Percentiles rank a stretch among this genome's conserved stretches.
Conservation (phyloP, 1,140 invertebrate genomes). For the Theocolax elegans region DNA sequence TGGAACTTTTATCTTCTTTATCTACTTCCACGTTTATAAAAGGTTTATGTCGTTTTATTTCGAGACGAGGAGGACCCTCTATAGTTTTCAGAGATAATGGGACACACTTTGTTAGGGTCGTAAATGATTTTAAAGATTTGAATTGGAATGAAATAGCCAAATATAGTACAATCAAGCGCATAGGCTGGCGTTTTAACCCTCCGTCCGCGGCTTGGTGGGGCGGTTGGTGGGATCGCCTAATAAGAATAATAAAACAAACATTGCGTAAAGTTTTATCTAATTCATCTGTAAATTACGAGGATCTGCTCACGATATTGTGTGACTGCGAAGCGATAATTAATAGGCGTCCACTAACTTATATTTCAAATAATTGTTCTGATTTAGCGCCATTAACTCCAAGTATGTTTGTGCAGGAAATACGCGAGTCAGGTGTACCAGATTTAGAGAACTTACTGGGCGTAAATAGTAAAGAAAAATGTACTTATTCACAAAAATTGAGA, state of each 20-base stretch:
- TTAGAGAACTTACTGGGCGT: no score
- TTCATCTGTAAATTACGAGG: conserved; percentile 34
- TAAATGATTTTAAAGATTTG: conserved; percentile 30
- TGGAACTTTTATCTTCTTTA: no score
- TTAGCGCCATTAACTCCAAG: no score
- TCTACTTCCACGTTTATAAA: conserved; percentile 44
- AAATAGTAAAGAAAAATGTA: no score
- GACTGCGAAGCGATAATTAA: conserved; percentile 52
- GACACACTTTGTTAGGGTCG: conserved; percentile 54
- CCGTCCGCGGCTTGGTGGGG: no score
- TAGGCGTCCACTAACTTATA: conserved; percentile 53
- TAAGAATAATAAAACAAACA: neutral
- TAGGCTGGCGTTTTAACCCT: neutral
- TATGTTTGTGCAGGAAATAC: no score
- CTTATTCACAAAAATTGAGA: no score
- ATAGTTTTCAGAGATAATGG: conserved; percentile 58
- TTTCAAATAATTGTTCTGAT: conserved; percentile 38
- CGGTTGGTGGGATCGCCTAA: neutral
- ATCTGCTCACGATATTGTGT: conserved; percentile 34
- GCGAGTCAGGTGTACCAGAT: no score
- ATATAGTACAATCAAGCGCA: neutral
- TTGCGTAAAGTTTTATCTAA: conserved; percentile 41
- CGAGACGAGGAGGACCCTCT: conserved; percentile 47
- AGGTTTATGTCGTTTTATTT: conserved; percentile 49
- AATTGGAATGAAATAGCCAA: neutral